Evolutionary conservation across 2,113 vertebrate genomes (phyloP).

Genomic region (Onychorhynchus coronatus): DNA sequence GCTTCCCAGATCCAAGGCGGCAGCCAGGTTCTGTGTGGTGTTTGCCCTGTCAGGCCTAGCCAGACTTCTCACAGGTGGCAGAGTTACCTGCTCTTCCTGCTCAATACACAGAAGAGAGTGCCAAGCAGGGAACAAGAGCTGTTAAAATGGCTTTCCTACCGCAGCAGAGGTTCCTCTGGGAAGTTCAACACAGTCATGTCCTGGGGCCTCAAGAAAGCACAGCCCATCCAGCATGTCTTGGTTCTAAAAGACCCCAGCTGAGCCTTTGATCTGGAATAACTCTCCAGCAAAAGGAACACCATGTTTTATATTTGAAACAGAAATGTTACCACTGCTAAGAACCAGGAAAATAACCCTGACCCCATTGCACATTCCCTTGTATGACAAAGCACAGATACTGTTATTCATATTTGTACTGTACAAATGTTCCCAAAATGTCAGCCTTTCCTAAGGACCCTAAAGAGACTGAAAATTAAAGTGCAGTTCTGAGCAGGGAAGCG

Average conservation of each 20-base stretch:
- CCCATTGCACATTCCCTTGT: neutral
- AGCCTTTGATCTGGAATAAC: neutral
- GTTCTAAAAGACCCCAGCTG: neutral
- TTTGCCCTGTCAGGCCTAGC: neutral
- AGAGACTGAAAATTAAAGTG: constrained; percentile 9
- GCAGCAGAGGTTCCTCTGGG: neutral
- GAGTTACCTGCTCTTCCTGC: neutral
- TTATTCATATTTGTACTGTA: neutral
- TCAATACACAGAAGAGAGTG: fast-evolving
- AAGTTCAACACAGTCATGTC: neutral
- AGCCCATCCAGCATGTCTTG: neutral
- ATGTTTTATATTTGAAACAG: neutral
- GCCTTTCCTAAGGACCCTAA: neutral
- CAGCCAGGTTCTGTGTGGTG: neutral
- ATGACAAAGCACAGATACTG: neutral
- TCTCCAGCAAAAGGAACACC: neutral
- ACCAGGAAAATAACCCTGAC: neutral
- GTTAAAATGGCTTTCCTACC: neutral
- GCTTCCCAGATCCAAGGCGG: neutral
- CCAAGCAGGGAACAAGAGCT: neutral
- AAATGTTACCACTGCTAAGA: neutral
- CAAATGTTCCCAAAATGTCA: constrained; percentile 13
- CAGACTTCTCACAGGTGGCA: neutral
- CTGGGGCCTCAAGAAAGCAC: neutral
- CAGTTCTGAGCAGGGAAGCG: neutral